Conservation (phyloP, 2,797 vertebrate genomes). For the Ctenopoma kingsleyae region DNA sequence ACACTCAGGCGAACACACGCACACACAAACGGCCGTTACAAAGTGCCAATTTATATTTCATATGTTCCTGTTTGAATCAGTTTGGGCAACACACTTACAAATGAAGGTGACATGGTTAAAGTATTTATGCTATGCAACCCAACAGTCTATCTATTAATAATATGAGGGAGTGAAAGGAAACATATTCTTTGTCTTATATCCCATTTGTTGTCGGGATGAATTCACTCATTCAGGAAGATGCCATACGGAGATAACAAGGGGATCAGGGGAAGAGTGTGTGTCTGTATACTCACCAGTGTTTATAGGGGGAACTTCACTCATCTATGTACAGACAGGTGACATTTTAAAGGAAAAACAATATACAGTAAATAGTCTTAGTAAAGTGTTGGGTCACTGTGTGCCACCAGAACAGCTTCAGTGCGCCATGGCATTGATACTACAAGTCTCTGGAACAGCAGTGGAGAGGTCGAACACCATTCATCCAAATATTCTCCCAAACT, state of each 20-base stretch:
- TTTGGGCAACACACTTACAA: conserved; percentile 89
- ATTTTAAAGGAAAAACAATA: too few species aligned
- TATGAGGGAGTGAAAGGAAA: conserved; percentile 83
- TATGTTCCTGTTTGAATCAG: conserved; percentile 87
- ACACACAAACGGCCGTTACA: conserved; percentile 91
- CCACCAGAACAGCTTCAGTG: too few species aligned
- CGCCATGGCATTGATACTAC: too few species aligned
- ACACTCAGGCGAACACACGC: conserved; percentile 65
- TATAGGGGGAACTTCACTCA: conserved; percentile 28
- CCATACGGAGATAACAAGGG: conserved; percentile 66
- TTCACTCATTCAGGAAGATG: conserved; percentile 78
- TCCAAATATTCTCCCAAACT: too few species aligned
- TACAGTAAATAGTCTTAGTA: too few species aligned
- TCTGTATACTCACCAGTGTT: conserved; percentile 16
- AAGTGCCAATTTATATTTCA: conserved; percentile 95
- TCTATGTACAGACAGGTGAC: neutral
- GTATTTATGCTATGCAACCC: conserved; percentile 94
- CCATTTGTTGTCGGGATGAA: conserved; percentile 88
- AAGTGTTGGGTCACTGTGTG: too few species aligned
- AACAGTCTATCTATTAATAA: conserved; percentile 94
- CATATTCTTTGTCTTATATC: conserved; percentile 87
- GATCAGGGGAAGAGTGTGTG: conserved; percentile 37
- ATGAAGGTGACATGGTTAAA: conserved; percentile 91
- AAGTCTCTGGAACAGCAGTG: too few species aligned
- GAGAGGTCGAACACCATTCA: too few species aligned